A percentile compares a stretch with the other conserved stretches of the same genome.
phyloP scores from a whole-genome alignment of 2,888 invertebrate genomes.

The Sinotaia quadrata region DNA sequence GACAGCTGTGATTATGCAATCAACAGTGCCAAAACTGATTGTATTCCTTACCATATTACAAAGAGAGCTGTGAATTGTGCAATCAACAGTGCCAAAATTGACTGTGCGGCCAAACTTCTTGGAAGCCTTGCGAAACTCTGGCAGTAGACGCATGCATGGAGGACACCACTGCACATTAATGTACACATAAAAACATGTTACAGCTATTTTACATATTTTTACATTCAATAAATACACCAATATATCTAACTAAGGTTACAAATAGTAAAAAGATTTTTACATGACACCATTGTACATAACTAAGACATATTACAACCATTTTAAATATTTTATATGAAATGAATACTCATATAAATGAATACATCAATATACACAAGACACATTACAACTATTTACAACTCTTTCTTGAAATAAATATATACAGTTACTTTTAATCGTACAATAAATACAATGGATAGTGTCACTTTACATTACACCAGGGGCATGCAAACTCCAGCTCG shows the following conservation, averaged over 20 bases:
- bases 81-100: constrained; percentile 80
- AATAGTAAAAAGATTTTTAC: background rate
- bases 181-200: too few species aligned
- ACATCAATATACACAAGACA: too few species aligned
- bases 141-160: constrained; percentile 81
- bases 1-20: constrained; percentile 78
- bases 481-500: too few species aligned
- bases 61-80: constrained; percentile 77
- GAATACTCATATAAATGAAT: too few species aligned
- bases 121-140: constrained; percentile 80
- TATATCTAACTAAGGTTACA: background rate
- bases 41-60: constrained; percentile 72
- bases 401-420: too few species aligned
- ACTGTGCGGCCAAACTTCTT: constrained; percentile 65
- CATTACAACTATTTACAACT: too few species aligned
- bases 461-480: too few species aligned
- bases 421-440: too few species aligned
- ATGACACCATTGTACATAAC: background rate
- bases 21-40: constrained; percentile 73
- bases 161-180: constrained; percentile 81
- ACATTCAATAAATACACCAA: background rate
- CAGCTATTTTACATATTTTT: background rate
- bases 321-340: too few species aligned
- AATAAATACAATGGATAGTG: too few species aligned
- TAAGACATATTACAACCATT: too few species aligned